These are phyloP conservation scores for Connochaetes taurinus DNA, from an alignment of 2,113 vertebrate genomes.

Conservation along the genomic window DNA sequence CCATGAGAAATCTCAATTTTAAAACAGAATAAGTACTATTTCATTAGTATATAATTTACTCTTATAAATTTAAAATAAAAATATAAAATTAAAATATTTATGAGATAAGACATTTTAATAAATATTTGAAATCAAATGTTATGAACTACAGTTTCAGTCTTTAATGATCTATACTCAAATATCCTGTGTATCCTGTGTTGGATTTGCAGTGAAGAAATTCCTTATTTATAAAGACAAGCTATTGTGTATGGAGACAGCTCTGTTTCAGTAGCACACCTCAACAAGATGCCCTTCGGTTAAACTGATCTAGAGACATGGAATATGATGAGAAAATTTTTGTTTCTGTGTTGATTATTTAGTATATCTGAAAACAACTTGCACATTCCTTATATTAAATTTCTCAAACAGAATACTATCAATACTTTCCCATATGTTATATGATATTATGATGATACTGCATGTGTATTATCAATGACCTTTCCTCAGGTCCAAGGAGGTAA, in stretches of 20 bases:
- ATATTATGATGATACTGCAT: not conserved
- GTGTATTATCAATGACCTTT: not conserved
- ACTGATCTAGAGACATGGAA: not conserved
- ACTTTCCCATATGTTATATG: not conserved
- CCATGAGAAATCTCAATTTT: not conserved
- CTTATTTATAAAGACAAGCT: conserved; percentile 6
- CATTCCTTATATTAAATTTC: not conserved
- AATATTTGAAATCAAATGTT: not conserved
- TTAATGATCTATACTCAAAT: not conserved
- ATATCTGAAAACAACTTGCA: not conserved
- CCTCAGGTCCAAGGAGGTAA: not conserved
- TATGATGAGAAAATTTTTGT: not conserved
- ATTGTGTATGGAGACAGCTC: not conserved
- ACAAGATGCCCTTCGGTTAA: not conserved
- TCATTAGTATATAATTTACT: not conserved
- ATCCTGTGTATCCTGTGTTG: not conserved
- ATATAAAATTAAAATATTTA: not conserved
- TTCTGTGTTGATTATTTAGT: not conserved
- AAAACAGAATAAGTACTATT: not conserved
- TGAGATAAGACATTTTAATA: not conserved
- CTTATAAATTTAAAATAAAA: not conserved
- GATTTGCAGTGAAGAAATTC: not conserved
- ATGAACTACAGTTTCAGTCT: not conserved
- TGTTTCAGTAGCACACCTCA: not conserved
- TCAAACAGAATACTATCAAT: not conserved